These are phyloP conservation scores for Trileptium ribeirensis DNA, from an alignment of 2,888 invertebrate species.

Conservation along the genomic window DNA sequence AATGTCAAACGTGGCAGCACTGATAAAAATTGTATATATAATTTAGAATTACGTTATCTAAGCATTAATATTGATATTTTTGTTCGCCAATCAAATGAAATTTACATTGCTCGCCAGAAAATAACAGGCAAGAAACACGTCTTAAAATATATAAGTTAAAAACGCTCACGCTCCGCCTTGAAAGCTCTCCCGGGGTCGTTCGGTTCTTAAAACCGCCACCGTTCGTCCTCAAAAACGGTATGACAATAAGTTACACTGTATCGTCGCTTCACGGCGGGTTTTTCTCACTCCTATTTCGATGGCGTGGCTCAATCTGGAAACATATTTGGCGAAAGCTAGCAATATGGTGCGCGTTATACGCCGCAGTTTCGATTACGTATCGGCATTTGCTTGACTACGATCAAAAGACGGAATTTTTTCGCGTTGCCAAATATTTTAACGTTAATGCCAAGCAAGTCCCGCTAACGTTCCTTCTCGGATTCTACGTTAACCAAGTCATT, in stretches of 20 bases:
- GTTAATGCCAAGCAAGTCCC: constrained; percentile 56
- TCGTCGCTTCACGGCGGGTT: constrained; percentile 13
- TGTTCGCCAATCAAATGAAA: too few species aligned
- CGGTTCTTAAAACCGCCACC: too few species aligned
- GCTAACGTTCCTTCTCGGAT: constrained; percentile 82
- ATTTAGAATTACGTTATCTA: too few species aligned
- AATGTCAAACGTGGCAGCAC: too few species aligned
- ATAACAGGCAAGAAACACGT: too few species aligned
- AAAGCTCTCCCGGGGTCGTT: too few species aligned
- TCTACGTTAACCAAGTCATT: constrained; percentile 86
- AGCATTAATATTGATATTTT: too few species aligned
- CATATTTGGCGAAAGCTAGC: constrained; percentile 12
- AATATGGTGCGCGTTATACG: background rate
- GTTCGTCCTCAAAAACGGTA: too few species aligned
- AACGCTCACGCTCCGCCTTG: too few species aligned
- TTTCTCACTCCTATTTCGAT: constrained; percentile 13
- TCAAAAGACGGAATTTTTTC: background rate
- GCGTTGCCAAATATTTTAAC: background rate
- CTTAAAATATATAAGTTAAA: too few species aligned
- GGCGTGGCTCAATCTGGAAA: constrained; percentile 15
- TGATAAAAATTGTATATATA: too few species aligned
- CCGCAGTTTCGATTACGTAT: background rate
- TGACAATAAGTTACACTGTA: constrained; percentile 4
- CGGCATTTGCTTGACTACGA: background rate
- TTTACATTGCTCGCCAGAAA: too few species aligned